Evolutionary conservation across 1,140 invertebrate genomes (phyloP), one percentile per base, ranked within the genome.

Genomic region (Phenacoccus solenopsis): DNA sequence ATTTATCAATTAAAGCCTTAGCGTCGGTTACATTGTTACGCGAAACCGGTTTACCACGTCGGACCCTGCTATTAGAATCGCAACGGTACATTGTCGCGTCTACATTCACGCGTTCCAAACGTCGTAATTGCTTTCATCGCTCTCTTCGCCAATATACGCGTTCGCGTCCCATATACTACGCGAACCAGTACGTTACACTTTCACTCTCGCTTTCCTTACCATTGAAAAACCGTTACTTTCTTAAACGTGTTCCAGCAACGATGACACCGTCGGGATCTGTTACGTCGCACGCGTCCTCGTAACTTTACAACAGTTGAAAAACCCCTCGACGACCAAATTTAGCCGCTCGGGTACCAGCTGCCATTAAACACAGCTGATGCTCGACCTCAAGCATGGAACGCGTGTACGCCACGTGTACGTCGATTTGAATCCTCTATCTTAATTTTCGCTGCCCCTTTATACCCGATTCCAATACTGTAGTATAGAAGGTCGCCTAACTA

Each of bases 171-270:
- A 64, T 64, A 64, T 64, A 64, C 25, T 27, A 64, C 25, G 59
- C 59, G 59, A 64, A 64, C 59, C 59, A 64, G 59, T 27, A 27
- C 59, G 25, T 64, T 64, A 64, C 59, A 64, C 59, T 64, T 64
- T 64, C 59, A 64, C 59, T 64, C 59, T 64, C 59, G 25, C 59
- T 64, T 64, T 64, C 59, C 25, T 64, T 27, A 24, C 16, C 25
- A 24, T 24, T 24, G 59, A 64, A 64, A 27, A 20, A 24, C 59
- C 59, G 59, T 64, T 64, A 64, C 59, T 64, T 64, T 64, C 59
- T 64, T 64, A 24, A 27, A 25, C 25, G 22, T 20, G 22, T 64
- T 64, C 16, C n/a, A n/a, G n/a, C n/a, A 5, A 24, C 59, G 59
- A 9, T 20, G 16, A 4, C 56, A 20, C 16, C 16, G 56, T 20